These are phyloP conservation scores for Camptogramma bilineatum DNA, from an alignment of 2,888 invertebrate genomes.

Conservation along the genomic window DNA sequence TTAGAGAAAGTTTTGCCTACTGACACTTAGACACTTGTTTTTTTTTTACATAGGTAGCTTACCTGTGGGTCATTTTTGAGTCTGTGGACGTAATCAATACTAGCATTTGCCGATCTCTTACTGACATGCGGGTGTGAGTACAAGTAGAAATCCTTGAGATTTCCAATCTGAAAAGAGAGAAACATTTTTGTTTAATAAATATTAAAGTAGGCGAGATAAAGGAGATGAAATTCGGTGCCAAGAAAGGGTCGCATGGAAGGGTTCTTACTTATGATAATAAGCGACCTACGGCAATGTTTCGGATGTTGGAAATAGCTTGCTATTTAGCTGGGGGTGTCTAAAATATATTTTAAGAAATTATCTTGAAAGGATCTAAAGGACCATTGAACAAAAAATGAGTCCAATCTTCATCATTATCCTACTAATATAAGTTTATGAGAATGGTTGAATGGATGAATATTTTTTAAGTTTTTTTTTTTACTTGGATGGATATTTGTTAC, in stretches of 20 bases:
- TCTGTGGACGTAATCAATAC: slow-evolving; percentile 64
- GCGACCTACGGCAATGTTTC: slow-evolving; percentile 28
- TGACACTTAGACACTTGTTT: too few relatives aligned
- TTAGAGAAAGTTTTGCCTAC: too few relatives aligned
- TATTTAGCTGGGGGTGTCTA: slow-evolving; percentile 11
- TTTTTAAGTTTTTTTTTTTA: too few relatives aligned
- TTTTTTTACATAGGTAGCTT: too few relatives aligned
- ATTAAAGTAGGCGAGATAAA: slow-evolving; percentile 20
- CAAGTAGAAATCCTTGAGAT: slow-evolving; percentile 72
- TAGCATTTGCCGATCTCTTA: slow-evolving; percentile 76
- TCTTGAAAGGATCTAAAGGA: background rate
- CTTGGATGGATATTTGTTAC: too few relatives aligned
- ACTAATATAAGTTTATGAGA: too few relatives aligned
- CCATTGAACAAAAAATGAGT: too few relatives aligned
- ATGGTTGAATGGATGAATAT: too few relatives aligned
- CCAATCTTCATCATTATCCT: too few relatives aligned
- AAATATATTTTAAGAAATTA: slow-evolving; percentile 10
- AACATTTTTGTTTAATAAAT: slow-evolving; percentile 35
- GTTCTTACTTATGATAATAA: slow-evolving; percentile 27
- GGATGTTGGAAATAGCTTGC: slow-evolving; percentile 24
- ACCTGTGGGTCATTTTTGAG: slow-evolving; percentile 82
- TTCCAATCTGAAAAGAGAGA: slow-evolving; percentile 76
- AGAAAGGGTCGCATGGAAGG: slow-evolving; percentile 23
- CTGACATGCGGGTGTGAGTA: slow-evolving; percentile 77
- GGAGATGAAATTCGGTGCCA: background rate